These are phyloP conservation scores for Tetragnatha montana DNA, from an alignment of 2,888 invertebrate genomes.

Conservation along the genomic window DNA sequence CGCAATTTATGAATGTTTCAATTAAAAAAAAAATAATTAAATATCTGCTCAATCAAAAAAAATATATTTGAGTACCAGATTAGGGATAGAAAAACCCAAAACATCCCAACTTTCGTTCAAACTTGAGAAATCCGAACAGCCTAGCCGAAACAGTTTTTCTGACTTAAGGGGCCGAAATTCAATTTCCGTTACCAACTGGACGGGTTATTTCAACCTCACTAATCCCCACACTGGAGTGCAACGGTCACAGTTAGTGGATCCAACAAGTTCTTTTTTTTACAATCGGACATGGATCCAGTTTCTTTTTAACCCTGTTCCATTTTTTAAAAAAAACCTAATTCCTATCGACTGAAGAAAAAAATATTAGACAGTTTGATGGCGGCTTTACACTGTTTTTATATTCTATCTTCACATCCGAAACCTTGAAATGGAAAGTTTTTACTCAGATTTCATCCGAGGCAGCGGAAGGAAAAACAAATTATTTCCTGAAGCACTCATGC, in stretches of 20 bases:
- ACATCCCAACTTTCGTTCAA: neutral
- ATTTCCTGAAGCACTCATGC: neutral
- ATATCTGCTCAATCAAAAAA: too few relatives aligned
- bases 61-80: too few relatives aligned
- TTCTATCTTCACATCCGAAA: neutral
- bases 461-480: slow-evolving; percentile 16
- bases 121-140: neutral
- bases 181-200: slow-evolving; percentile 32
- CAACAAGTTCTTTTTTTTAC: slow-evolving; percentile 31
- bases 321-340: neutral
- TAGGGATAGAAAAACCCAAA: neutral
- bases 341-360: neutral
- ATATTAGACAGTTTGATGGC: neutral
- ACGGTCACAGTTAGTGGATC: slow-evolving; percentile 27
- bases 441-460: slow-evolving; percentile 22
- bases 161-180: slow-evolving; percentile 18
- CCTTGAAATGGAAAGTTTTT: slow-evolving; percentile 18
- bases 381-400: neutral
- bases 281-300: slow-evolving; percentile 6
- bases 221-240: slow-evolving; percentile 8
- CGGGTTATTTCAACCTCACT: neutral
- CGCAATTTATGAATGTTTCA: too few relatives aligned
- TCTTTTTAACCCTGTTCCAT: too few relatives aligned
- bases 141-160: slow-evolving; percentile 17
- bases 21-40: too few relatives aligned